Conservation (phyloP, 2,888 invertebrate species). For the Agapostemon virescens region DNA sequence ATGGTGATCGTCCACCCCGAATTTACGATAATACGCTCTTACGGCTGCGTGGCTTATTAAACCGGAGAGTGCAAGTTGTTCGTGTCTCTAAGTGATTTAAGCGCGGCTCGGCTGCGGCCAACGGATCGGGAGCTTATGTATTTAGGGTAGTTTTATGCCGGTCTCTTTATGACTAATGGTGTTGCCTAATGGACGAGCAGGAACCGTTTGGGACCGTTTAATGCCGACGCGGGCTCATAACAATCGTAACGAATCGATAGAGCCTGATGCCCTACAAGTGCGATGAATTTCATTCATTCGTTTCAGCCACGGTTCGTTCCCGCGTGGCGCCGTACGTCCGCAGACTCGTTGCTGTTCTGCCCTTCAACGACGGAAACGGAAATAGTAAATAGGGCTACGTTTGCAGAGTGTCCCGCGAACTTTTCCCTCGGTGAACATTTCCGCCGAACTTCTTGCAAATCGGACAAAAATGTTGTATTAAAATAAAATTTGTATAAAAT, state of each 20-base stretch:
- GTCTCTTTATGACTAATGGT: conserved; percentile 4
- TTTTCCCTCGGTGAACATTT: too few species aligned
- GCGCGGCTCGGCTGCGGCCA: conserved; percentile 17
- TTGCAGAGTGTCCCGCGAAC: too few species aligned
- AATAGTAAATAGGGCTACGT: too few species aligned
- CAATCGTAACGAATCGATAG: not conserved
- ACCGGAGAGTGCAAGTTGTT: conserved; percentile 1
- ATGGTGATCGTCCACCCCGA: conserved; percentile 29
- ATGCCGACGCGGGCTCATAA: not conserved
- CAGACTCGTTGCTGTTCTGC: too few species aligned
- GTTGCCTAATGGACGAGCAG: not conserved
- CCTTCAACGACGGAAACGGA: too few species aligned
- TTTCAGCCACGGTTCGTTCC: too few species aligned
- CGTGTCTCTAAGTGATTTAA: conserved; percentile 28
- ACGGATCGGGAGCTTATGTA: not conserved
- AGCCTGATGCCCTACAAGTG: too few species aligned
- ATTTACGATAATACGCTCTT: conserved; percentile 41
- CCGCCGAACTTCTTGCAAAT: too few species aligned
- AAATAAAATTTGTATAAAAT: too few species aligned
- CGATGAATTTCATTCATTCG: too few species aligned
- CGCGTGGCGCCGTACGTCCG: too few species aligned
- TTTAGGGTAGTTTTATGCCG: not conserved
- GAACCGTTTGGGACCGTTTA: not conserved
- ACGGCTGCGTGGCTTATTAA: conserved; percentile 51
- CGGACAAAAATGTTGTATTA: too few species aligned